Conservation (phyloP, 1,140 invertebrate species). For the Drosophila nigromelanica region DNA sequence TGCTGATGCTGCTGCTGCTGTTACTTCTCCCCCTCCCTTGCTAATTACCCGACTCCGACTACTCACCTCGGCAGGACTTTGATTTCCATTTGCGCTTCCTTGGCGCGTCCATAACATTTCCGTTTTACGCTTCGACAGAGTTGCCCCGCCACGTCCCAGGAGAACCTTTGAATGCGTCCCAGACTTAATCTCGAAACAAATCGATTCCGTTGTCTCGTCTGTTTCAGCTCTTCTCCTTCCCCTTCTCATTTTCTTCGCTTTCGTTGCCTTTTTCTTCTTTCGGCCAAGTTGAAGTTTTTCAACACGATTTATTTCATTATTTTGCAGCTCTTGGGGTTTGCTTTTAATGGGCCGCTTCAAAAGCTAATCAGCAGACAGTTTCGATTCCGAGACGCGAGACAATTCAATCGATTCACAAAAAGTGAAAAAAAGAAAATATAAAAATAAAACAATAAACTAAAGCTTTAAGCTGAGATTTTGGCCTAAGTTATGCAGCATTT, state of each 20-base stretch:
- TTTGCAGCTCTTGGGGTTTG: conserved; percentile 33
- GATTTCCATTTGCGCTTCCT: conserved; percentile 74
- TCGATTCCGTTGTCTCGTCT: conserved; percentile 76
- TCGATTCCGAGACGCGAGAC: conserved; percentile 59
- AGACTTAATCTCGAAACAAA: conserved; percentile 83
- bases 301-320: conserved; percentile 83
- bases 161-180: conserved; percentile 54
- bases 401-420: conserved; percentile 72
- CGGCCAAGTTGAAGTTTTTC: conserved; percentile 61
- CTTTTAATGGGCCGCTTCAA: conserved; percentile 57
- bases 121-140: conserved; percentile 65
- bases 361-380: conserved; percentile 70
- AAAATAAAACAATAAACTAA: conserved; percentile 20
- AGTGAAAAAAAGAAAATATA: not conserved
- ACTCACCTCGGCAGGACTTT: conserved; percentile 56
- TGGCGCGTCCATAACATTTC: conserved; percentile 69
- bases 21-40: not conserved
- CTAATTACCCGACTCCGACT: conserved; percentile 50
- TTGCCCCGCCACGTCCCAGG: conserved; percentile 25
- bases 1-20: not conserved
- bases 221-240: not conserved
- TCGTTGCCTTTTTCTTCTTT: conserved; percentile 18
- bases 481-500: conserved; percentile 1
- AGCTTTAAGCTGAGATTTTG: conserved; percentile 54
- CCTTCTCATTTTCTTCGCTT: conserved; percentile 2